A percentile compares a stretch with the other conserved stretches of the same genome.
Conservation (phyloP, 2,797 vertebrate genomes). For the Xenops minutus region DNA sequence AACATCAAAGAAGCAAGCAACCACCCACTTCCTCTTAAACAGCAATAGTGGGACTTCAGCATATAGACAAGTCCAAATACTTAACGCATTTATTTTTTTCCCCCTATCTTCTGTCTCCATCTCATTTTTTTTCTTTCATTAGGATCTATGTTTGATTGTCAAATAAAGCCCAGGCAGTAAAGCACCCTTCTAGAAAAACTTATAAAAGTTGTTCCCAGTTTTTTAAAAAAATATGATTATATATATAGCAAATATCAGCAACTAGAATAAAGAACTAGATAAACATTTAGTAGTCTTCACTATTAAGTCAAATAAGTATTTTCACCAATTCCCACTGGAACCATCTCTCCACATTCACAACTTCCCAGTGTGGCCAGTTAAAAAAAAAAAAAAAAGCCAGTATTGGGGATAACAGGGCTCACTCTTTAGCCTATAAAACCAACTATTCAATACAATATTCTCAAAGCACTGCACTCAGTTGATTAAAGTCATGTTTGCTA, state of each 20-base stretch:
- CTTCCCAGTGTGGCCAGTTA: background rate
- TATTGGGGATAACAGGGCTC: background rate
- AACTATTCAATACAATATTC: background rate
- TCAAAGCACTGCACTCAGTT: background rate
- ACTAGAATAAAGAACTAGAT: background rate
- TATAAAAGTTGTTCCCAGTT: background rate
- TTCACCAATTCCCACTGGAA: background rate
- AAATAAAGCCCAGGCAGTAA: background rate
- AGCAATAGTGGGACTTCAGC: background rate
- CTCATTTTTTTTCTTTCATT: background rate
- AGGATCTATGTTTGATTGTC: background rate
- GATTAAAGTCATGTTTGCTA: constrained; percentile 9
- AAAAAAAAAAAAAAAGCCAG: background rate
- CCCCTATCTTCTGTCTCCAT: background rate
- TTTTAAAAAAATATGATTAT: background rate
- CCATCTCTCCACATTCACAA: fast-evolving
- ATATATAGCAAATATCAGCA: background rate
- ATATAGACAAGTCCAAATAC: background rate
- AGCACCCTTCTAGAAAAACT: background rate
- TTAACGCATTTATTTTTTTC: background rate
- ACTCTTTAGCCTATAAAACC: background rate
- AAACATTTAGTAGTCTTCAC: background rate
- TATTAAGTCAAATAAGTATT: background rate
- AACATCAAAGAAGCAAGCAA: background rate
- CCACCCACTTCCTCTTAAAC: background rate